Conservation (phyloP, 2,113 vertebrate genomes). For the Melanocharis versteri region DNA sequence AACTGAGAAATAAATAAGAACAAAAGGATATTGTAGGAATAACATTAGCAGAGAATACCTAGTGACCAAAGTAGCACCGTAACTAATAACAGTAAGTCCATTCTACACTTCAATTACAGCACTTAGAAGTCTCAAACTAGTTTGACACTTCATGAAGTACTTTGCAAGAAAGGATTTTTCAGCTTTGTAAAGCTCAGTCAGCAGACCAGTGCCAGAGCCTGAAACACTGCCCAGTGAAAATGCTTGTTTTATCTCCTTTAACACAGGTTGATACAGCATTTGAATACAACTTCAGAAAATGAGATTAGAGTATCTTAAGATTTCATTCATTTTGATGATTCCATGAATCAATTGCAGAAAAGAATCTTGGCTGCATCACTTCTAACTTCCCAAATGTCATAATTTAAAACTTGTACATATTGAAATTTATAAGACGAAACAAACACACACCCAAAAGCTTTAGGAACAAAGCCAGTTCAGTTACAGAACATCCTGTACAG, state of each 20-base stretch:
- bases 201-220: not conserved
- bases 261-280: rapidly evolving
- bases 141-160: not conserved
- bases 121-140: not conserved
- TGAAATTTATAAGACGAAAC: not conserved
- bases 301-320: not conserved
- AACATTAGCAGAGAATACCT: not conserved
- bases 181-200: not conserved
- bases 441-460: not conserved
- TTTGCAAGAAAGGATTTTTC: not conserved
- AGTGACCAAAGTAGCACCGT: not conserved
- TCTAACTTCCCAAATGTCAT: not conserved
- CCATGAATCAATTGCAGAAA: not conserved
- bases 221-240: not conserved
- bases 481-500: not conserved
- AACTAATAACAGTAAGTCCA: not conserved
- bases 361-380: not conserved
- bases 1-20: not conserved
- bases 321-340: not conserved
- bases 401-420: not conserved
- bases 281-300: not conserved
- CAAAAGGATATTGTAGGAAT: not conserved
- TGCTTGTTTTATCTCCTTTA: not conserved
- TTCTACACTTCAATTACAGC: not conserved
- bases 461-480: not conserved